These are phyloP conservation scores for Taenaris catops DNA, from an alignment of 2,888 invertebrate genomes.

Conservation along the genomic window DNA sequence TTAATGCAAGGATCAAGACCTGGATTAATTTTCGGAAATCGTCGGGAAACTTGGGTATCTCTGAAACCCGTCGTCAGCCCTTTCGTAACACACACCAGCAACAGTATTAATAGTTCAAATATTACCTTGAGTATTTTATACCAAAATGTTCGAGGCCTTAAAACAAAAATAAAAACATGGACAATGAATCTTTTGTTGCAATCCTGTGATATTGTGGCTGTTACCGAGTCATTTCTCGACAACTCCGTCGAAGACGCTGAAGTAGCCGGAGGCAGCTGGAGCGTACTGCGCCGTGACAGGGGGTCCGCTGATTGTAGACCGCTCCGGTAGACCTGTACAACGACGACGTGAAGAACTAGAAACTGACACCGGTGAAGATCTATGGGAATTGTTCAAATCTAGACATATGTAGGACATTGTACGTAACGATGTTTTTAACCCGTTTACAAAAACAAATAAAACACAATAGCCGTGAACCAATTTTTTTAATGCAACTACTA, in stretches of 20 bases:
- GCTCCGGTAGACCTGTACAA: conserved; percentile 7
- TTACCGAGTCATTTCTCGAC: conserved; percentile 6
- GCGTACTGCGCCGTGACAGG: conserved; percentile 16
- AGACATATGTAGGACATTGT: too few species aligned
- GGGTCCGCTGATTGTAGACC: conserved; percentile 1
- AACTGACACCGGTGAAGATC: conserved; percentile 18
- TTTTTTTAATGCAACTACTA: too few species aligned
- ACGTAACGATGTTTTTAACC: too few species aligned
- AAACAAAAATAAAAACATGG: too few species aligned
- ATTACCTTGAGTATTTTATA: background rate
- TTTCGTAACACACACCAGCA: background rate
- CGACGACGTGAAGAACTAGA: conserved; percentile 15
- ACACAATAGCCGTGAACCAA: too few species aligned
- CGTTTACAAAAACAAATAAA: too few species aligned
- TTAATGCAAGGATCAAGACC: too few species aligned
- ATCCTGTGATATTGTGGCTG: conserved; percentile 9
- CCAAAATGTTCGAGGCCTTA: background rate
- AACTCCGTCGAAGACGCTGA: conserved; percentile 14
- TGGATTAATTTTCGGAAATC: too few species aligned
- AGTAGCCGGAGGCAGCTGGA: conserved; percentile 11
- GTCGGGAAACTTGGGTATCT: too few species aligned
- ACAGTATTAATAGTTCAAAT: background rate
- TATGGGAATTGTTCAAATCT: too few species aligned
- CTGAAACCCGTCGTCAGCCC: too few species aligned
- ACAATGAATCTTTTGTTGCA: too few species aligned